phyloP scores from a whole-genome alignment of 2,113 vertebrate genomes.

The Leuciscus idus region DNA sequence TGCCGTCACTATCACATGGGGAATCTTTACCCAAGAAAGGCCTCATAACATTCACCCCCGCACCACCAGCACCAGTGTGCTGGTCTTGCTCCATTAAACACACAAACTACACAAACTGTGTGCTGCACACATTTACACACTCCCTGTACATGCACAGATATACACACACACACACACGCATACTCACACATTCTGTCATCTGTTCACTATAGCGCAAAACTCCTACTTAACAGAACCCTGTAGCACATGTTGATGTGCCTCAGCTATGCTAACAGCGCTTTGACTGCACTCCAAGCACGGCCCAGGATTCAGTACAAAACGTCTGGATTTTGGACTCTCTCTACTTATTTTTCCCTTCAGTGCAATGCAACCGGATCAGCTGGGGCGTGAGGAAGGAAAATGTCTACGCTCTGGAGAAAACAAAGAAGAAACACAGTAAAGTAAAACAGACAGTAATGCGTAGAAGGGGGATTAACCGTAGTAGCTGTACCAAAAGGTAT shows the following conservation, averaged over 20 bases:
- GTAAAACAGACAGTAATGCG: constrained; percentile 66
- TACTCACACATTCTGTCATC: constrained; percentile 41
- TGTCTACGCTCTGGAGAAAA: constrained; percentile 60
- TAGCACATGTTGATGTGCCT: constrained; percentile 57
- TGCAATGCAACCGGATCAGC: constrained; percentile 66
- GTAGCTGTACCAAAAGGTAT: constrained; percentile 67
- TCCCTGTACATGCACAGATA: background rate
- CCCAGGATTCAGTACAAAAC: constrained; percentile 60
- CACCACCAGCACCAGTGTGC: constrained; percentile 41
- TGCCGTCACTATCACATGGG: constrained; percentile 81
- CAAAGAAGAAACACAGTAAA: constrained; percentile 64
- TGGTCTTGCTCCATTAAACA: constrained; percentile 68
- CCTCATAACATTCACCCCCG: constrained; percentile 45
- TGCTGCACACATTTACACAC: constrained; percentile 37
- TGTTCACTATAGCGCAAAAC: constrained; percentile 39
- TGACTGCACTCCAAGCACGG: constrained; percentile 55
- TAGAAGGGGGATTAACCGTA: constrained; percentile 71
- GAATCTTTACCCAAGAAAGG: constrained; percentile 78
- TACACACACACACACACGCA: constrained; percentile 4
- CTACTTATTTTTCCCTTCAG: constrained; percentile 68
- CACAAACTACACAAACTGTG: constrained; percentile 65
- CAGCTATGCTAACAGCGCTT: constrained; percentile 58
- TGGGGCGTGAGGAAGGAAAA: constrained; percentile 60
- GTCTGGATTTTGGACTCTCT: constrained; percentile 56
- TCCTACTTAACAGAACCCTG: constrained; percentile 51